These are phyloP conservation scores for Sitobion miscanthi DNA, from an alignment of 1,140 invertebrate species.

Conservation along the genomic window DNA sequence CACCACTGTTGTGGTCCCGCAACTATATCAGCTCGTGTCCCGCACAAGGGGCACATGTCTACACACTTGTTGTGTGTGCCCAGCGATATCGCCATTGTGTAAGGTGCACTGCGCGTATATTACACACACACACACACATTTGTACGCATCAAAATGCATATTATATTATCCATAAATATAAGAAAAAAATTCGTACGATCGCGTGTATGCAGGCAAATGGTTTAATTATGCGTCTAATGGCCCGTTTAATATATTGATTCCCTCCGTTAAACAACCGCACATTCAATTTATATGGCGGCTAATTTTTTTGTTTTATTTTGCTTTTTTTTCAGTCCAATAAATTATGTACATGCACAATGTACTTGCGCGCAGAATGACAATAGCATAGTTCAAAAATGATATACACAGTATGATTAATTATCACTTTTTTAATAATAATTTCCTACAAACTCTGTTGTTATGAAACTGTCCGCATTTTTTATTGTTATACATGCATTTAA, in stretches of 20 bases:
- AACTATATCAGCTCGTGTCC: constrained; percentile 17
- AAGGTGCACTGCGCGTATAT: neutral
- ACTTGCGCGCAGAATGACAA: no score
- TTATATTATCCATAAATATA: neutral
- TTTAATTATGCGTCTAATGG: constrained; percentile 4
- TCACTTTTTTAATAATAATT: neutral
- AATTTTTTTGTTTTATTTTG: neutral
- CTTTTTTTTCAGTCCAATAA: neutral
- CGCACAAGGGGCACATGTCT: neutral
- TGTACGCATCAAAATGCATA: neutral
- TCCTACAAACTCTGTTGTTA: neutral
- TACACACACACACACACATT: neutral
- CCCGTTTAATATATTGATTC: neutral
- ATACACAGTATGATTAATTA: neutral
- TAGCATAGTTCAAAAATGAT: neutral
- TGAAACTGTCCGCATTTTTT: neutral
- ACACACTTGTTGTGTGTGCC: neutral
- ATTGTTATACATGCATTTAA: neutral
- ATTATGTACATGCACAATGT: neutral
- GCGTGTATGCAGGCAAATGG: neutral
- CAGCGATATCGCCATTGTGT: neutral
- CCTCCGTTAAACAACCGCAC: neutral
- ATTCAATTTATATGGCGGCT: neutral
- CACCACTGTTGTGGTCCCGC: neutral
- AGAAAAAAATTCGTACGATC: neutral